phyloP scores from a whole-genome alignment of 1,140 invertebrate species.

The Epicauta chinensis region DNA sequence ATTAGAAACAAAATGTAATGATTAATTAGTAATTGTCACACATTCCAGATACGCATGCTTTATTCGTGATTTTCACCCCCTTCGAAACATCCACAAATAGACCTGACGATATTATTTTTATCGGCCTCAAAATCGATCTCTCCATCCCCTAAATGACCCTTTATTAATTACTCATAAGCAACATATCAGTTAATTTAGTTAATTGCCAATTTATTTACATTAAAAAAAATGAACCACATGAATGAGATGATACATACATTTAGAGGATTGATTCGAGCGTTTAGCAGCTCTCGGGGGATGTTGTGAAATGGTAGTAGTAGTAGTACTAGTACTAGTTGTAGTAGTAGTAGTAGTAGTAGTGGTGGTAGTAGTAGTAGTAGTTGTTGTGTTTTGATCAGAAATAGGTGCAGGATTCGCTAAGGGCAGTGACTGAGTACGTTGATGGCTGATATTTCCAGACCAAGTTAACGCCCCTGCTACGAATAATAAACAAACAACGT shows the following conservation, averaged over 20 bases:
- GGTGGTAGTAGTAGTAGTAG: constrained; percentile 16
- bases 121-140: no score
- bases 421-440: constrained; percentile 60
- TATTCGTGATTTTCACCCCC: no score
- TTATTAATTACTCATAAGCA: no score
- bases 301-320: constrained; percentile 18
- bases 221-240: not conserved
- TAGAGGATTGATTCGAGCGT: constrained; percentile 31
- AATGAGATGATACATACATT: constrained; percentile 35
- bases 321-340: constrained; percentile 4
- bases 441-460: constrained; percentile 45
- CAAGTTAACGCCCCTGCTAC: constrained; percentile 30
- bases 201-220: not conserved
- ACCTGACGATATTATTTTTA: no score
- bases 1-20: no score
- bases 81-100: no score
- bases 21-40: no score
- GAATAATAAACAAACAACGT: constrained; percentile 16
- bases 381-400: constrained; percentile 17
- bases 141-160: no score
- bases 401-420: constrained; percentile 38
- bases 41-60: no score
- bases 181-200: no score
- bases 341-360: constrained; percentile 18
- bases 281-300: constrained; percentile 28